Percentiles rank a stretch among this genome's conserved stretches.
Conservation (phyloP, 2,797 vertebrate species). For the Eremophila alpestris region DNA sequence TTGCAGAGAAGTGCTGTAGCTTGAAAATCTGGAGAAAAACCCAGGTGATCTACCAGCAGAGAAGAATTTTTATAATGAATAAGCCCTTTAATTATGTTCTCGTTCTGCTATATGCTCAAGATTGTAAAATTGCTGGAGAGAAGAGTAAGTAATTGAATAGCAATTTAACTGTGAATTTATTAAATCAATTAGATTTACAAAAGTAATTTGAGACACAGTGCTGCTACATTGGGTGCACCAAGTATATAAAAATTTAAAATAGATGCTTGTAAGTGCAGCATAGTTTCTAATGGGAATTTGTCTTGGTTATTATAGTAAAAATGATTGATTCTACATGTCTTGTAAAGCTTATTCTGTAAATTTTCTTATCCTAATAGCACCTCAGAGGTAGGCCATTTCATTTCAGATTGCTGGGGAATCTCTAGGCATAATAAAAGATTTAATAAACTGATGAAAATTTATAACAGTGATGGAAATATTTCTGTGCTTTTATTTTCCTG, state of each 20-base stretch:
- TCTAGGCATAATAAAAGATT: conserved; percentile 31
- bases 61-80: conserved; percentile 42
- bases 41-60: neutral
- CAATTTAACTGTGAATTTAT: conserved; percentile 62
- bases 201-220: conserved; percentile 44
- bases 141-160: conserved; percentile 52
- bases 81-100: conserved; percentile 57
- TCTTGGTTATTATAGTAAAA: conserved; percentile 53
- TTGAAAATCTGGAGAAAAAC: neutral
- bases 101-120: conserved; percentile 26
- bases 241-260: conserved; percentile 66
- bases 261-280: conserved; percentile 37
- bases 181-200: conserved; percentile 62
- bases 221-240: neutral
- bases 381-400: conserved; percentile 29
- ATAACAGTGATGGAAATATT: conserved; percentile 3
- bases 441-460: conserved; percentile 46
- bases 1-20: neutral
- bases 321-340: conserved; percentile 53
- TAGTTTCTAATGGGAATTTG: conserved; percentile 50
- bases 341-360: conserved; percentile 39
- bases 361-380: conserved; percentile 62
- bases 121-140: conserved; percentile 57
- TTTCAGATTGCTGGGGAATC: conserved; percentile 23
- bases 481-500: neutral